Base-by-base conservation (phyloP, 2,113 vertebrate genomes). In the Epinephelus lanceolatus region DNA sequence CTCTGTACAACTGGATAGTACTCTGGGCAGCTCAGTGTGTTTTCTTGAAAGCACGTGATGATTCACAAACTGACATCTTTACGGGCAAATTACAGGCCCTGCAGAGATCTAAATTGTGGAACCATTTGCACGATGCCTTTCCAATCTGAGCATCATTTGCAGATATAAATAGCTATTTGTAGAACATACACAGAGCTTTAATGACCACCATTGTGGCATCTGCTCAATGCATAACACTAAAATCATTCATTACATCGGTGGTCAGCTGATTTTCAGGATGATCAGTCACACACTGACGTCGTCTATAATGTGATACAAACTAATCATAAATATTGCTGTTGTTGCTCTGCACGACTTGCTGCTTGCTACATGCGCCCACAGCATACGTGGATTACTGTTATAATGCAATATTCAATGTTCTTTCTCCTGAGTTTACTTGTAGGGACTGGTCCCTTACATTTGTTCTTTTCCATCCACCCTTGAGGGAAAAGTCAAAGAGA, bases 371-470 rank as follows among this genome's bases (percentile, higher is more conserved):
- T 87, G 69, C 18, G 70, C 70, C 59, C 37, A 71, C 71, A 66
- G 52, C 55, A 71, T 57, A 15, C 71, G 51, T 80, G 78, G 68
- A 84, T 90, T 84, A 80, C 51, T 86, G 51, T 87, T 78, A 87
- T 68, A 77, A 83, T 75, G 55, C 84, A 81, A 82, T 65, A 25
- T 86, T 88, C 67, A 75, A 18, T 67, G 70, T 85, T 80, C 62
- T 56, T 60, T 65, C n/a, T 45, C 59, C 76, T 57, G 60, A 67
- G 37, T 57, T 78, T 93, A 86, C 93, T 91, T 94, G 94, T 88
- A 94, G 83, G 71, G 86, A 94, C 93, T 93, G 93, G 93, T 92
- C 83, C 76, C 40, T 91, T 53, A 81, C 81, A 84, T 92, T 79
- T 86, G 71, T 87, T 91, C 84, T 79, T 81, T 78, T 83, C 88